phyloP scores from a whole-genome alignment of 2,888 invertebrate species.

The Lagria hirta region DNA sequence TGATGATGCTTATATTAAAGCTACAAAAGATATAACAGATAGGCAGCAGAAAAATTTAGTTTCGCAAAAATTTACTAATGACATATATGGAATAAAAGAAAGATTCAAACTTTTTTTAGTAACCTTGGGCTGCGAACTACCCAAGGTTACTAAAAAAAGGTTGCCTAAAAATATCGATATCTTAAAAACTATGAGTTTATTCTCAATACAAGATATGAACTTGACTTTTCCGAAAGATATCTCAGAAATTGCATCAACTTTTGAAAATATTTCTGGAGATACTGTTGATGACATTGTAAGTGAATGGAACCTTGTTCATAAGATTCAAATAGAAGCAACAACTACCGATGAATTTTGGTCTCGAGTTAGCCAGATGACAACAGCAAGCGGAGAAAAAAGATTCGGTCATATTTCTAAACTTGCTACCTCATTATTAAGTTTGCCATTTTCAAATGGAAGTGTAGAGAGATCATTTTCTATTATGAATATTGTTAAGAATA shows the following conservation, averaged over 20 bases:
- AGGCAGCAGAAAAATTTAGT: constrained; percentile 16
- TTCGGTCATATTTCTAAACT: constrained; percentile 15
- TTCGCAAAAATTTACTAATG: no score
- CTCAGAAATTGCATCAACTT: constrained; percentile 13
- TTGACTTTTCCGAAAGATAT: no score
- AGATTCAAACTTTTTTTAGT: no score
- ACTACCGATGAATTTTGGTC: constrained; percentile 15
- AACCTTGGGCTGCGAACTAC: no score
- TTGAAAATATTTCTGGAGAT: constrained; percentile 11
- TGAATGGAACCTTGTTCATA: no score
- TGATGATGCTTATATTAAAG: constrained; percentile 9
- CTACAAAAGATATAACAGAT: constrained; percentile 6
- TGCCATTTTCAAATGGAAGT: constrained; percentile 22
- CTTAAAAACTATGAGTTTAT: no score
- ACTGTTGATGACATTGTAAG: no score
- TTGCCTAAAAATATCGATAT: no score
- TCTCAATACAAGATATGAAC: no score
- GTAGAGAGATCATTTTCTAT: constrained; percentile 21
- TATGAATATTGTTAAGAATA: constrained; percentile 24
- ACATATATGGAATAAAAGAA: no score
- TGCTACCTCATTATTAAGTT: constrained; percentile 14
- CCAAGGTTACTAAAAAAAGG: no score
- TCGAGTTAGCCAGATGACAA: constrained; percentile 19
- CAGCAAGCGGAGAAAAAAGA: constrained; percentile 11
- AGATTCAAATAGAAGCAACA: no score